These are phyloP conservation scores for Eristalis tenax DNA, from an alignment of 2,888 invertebrate genomes.

Conservation along the genomic window DNA sequence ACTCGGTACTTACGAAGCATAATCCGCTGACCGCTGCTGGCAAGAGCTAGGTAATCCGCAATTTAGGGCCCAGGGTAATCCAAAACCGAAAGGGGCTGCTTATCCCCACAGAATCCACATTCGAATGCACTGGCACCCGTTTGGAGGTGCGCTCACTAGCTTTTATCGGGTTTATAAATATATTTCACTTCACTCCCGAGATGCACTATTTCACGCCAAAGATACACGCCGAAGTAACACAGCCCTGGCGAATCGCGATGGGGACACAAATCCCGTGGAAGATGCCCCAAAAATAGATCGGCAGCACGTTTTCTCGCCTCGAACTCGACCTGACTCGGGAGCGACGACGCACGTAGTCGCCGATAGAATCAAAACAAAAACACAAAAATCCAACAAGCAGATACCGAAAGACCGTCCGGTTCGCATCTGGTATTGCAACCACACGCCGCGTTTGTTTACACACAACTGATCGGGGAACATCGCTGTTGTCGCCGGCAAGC, in stretches of 20 bases:
- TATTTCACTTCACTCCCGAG: constrained; percentile 32
- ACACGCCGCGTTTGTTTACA: constrained; percentile 70
- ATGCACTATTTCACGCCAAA: constrained; percentile 41
- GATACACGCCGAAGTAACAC: constrained; percentile 17
- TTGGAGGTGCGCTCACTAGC: constrained; percentile 1
- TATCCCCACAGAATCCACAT: constrained; percentile 13
- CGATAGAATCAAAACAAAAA: constrained; percentile 64
- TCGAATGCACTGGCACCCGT: constrained; percentile 37
- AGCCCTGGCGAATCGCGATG: constrained; percentile 18
- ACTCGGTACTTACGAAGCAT: constrained; percentile 27
- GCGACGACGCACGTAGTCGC: neutral
- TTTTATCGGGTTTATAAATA: constrained; percentile 9
- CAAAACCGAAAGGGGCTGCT: constrained; percentile 1
- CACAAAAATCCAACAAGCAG: constrained; percentile 28
- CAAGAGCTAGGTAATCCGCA: constrained; percentile 49
- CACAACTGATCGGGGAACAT: constrained; percentile 60
- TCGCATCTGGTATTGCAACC: constrained; percentile 49
- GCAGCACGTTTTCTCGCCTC: constrained; percentile 30
- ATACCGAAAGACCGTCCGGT: constrained; percentile 37
- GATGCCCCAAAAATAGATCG: constrained; percentile 64
- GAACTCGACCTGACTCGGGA: constrained; percentile 12
- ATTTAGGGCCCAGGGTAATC: constrained; percentile 61
- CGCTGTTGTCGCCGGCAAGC: constrained; percentile 45
- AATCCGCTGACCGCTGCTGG: constrained; percentile 27
- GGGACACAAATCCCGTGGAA: constrained; percentile 30